A percentile compares a stretch with the other conserved stretches of the same genome.
Evolutionary conservation across 2,113 vertebrate species (phyloP).

Genomic region (Pterocles gutturalis): DNA sequence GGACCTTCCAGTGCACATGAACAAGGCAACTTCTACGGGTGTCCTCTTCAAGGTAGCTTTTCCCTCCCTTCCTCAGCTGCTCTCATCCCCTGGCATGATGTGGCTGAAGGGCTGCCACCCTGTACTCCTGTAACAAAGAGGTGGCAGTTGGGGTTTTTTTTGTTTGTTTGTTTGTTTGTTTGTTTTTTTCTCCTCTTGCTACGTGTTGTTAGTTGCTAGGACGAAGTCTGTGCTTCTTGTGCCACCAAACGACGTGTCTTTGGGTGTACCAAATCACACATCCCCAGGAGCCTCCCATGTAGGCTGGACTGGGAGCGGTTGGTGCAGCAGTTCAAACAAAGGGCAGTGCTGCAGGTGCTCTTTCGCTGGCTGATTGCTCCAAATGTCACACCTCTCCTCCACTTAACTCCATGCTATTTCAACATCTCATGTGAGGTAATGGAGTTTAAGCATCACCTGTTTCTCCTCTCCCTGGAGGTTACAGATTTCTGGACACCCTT

Average conservation of each 20-base stretch:
- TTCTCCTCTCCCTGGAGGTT: not conserved
- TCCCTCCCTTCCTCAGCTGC: not conserved
- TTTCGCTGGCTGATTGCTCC: slow-evolving; percentile 42
- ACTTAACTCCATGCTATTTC: not conserved
- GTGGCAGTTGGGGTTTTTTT: not conserved
- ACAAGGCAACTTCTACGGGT: not conserved
- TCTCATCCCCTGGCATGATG: fast-evolving
- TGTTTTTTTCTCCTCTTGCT: not conserved
- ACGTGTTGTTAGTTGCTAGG: not conserved
- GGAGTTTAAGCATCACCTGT: not conserved
- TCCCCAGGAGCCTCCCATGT: not conserved
- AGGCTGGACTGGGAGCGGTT: not conserved
- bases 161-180: not conserved
- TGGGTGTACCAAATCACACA: not conserved
- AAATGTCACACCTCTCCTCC: slow-evolving; percentile 10
- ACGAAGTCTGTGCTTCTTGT: not conserved
- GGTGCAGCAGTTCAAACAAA: slow-evolving; percentile 41
- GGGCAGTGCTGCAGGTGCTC: slow-evolving; percentile 56
- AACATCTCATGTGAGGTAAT: not conserved
- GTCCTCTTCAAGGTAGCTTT: not conserved
- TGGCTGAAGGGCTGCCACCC: not conserved
- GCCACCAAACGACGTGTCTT: not conserved
- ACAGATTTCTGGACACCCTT: slow-evolving; percentile 14
- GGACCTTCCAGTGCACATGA: not conserved
- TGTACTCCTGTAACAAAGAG: not conserved